These are phyloP conservation scores for Omphaloscelis lunosa DNA, from an alignment of 2,888 invertebrate species.

Conservation along the genomic window DNA sequence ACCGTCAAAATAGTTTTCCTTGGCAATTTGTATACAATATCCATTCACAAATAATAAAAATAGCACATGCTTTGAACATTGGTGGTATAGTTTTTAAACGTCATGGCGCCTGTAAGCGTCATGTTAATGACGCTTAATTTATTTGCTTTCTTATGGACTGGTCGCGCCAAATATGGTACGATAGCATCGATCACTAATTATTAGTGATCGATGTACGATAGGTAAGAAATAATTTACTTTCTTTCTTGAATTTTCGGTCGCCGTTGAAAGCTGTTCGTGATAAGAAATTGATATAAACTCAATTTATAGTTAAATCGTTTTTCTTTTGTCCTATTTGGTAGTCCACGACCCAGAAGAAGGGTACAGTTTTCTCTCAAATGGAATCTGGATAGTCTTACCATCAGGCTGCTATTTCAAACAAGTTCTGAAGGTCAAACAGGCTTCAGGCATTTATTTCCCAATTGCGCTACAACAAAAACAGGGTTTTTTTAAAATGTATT, in stretches of 20 bases:
- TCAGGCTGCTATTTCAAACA: neutral
- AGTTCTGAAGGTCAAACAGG: neutral
- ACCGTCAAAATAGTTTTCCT: conserved; percentile 9
- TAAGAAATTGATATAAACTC: neutral
- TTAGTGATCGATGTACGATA: too few species aligned
- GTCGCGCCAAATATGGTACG: conserved; percentile 15
- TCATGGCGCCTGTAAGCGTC: neutral
- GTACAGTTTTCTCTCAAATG: neutral
- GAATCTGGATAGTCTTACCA: neutral
- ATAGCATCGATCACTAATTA: too few species aligned
- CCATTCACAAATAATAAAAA: conserved; percentile 21
- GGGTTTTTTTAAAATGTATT: too few species aligned
- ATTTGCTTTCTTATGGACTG: neutral
- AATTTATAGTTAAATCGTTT: neutral
- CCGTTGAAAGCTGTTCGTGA: neutral
- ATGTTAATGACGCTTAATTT: neutral
- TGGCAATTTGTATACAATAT: conserved; percentile 21
- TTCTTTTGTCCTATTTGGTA: too few species aligned
- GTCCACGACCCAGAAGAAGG: neutral
- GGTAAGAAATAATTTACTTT: conserved; percentile 8
- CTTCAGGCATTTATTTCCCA: too few species aligned
- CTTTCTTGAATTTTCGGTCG: neutral
- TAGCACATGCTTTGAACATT: neutral
- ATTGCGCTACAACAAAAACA: too few species aligned
- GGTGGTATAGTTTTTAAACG: neutral